phyloP scores from a whole-genome alignment of 2,797 vertebrate species.

The Takifugu ocellatus region DNA sequence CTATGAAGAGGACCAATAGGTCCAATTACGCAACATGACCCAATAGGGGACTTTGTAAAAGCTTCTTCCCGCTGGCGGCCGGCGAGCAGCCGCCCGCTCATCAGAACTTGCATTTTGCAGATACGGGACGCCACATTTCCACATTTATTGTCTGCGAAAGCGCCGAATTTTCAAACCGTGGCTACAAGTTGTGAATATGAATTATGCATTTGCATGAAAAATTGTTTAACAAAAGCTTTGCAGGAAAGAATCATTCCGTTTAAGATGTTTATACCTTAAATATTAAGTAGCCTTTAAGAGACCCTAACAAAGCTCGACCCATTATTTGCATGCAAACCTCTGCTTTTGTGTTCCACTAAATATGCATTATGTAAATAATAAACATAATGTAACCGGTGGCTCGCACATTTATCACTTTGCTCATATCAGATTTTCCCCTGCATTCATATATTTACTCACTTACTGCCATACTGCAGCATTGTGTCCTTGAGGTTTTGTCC shows the following conservation, averaged over 20 bases:
- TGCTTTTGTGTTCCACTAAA: neutral
- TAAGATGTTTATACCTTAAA: neutral
- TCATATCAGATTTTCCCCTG: conserved; percentile 7
- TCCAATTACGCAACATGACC: neutral
- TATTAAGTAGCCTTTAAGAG: neutral
- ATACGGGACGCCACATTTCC: conserved; percentile 8
- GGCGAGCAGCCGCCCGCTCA: too few relatives aligned
- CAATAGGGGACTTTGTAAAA: neutral
- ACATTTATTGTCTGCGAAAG: neutral
- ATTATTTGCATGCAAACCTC: neutral
- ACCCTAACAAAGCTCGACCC: neutral
- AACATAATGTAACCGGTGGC: neutral
- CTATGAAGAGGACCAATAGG: neutral
- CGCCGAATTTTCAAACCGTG: conserved; percentile 10
- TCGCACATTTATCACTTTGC: neutral
- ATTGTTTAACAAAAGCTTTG: neutral
- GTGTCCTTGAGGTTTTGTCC: conserved; percentile 71
- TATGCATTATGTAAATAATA: neutral
- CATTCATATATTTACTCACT: conserved; percentile 30
- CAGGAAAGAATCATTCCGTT: neutral
- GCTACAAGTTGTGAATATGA: conserved; percentile 14
- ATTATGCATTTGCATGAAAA: conserved; percentile 20
- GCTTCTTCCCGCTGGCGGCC: neutral
- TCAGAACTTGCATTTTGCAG: conserved; percentile 5
- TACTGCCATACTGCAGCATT: conserved; percentile 25